Base-by-base conservation (phyloP, 2,113 vertebrate genomes). In the Daubentonia madagascariensis region DNA sequence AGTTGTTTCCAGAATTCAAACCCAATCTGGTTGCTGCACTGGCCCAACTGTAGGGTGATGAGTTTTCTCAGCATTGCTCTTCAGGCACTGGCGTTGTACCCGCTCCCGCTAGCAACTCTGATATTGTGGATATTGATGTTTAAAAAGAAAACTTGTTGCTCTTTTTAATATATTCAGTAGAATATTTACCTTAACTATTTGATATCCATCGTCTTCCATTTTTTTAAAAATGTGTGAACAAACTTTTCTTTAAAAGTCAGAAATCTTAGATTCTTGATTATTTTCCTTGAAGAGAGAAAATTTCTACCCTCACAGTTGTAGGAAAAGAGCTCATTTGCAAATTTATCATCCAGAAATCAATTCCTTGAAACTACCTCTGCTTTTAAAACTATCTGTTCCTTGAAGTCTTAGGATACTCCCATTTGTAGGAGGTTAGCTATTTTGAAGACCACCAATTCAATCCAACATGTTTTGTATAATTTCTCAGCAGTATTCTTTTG, bases 1-100 rank as follows among this genome's bases (percentile, higher is more conserved):
- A 99, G 99, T 98, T 99, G 99, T 98, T 99, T 99, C 99, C 99
- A 99, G 98, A 99, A 99, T 98, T 99, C 99, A 98, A 99, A 99
- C 3, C 99, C 99, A 95, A 99, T n/a, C n/a, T n/a, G n/a, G n/a
- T n/a, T n/a, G n/a, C n/a, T n/a, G n/a, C n/a, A n/a, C n/a, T n/a
- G n/a, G n/a, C n/a, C n/a, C n/a, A n/a, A n/a, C n/a, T n/a, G n/a
- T n/a, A n/a, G n/a, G n/a, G n/a, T n/a, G n/a, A n/a, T n/a, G n/a
- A n/a, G n/a, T n/a, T n/a, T n/a, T n/a, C n/a, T n/a, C n/a, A n/a
- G n/a, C n/a, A n/a, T n/a, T n/a, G n/a, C n/a, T n/a, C n/a, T n/a
- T n/a, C n/a, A n/a, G n/a, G n/a, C n/a, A n/a, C n/a, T n/a, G n/a
- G n/a, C n/a, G n/a, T n/a, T n/a, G n/a, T n/a, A n/a, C n/a, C n/a